These are phyloP conservation scores for Nibea coibor DNA, from an alignment of 2,113 vertebrate genomes.

Conservation along the genomic window DNA sequence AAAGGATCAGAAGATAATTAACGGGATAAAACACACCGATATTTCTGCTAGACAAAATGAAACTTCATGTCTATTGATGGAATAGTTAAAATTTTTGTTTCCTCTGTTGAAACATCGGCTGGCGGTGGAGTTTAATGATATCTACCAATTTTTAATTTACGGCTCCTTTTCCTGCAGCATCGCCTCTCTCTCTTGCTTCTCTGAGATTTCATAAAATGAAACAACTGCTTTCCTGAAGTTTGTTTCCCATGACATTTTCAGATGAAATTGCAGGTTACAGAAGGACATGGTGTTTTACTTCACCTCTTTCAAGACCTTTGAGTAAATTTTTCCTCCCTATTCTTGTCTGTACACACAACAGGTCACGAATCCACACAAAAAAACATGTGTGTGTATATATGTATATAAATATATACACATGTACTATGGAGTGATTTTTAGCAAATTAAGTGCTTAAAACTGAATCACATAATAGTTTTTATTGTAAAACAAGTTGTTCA, in stretches of 20 bases:
- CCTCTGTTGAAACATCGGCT: neutral
- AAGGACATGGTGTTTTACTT: neutral
- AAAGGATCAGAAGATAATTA: constrained; percentile 6
- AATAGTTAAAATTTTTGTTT: neutral
- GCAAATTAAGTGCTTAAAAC: no score
- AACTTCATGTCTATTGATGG: neutral
- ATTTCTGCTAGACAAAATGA: neutral
- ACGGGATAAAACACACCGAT: neutral
- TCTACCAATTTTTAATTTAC: neutral
- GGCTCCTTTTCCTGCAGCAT: neutral
- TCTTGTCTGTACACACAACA: neutral
- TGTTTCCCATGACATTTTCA: neutral
- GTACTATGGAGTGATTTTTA: no score
- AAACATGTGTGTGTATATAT: neutral
- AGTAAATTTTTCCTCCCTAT: neutral
- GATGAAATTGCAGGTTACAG: neutral
- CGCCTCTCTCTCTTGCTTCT: neutral
- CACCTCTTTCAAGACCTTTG: neutral
- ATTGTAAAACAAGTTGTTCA: neutral
- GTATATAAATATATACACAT: no score
- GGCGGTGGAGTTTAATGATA: neutral
- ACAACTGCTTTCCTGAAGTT: neutral
- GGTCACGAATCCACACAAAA: no score
- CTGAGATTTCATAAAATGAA: neutral
- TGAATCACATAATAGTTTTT: no score